phyloP scores from a whole-genome alignment of 2,888 invertebrate species.

The Pristionchus mayeri region DNA sequence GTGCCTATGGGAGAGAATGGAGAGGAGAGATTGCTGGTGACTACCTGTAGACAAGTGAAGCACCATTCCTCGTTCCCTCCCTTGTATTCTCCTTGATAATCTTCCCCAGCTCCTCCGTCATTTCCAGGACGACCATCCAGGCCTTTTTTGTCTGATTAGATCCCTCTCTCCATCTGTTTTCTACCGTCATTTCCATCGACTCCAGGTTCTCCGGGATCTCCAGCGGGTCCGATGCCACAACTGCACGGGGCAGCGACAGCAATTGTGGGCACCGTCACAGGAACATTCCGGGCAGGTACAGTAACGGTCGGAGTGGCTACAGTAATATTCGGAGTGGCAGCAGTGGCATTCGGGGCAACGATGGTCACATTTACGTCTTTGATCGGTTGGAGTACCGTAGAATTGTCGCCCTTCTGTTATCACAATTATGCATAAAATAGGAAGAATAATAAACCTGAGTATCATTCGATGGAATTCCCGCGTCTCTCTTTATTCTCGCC shows the following conservation, averaged over 20 bases:
- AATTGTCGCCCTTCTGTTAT: neutral
- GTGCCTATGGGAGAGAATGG: neutral
- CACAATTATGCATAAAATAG: neutral
- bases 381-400: neutral
- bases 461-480: neutral
- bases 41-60: slow-evolving; percentile 34
- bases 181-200: neutral
- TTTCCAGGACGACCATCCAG: neutral
- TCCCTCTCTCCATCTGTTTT: too few species aligned
- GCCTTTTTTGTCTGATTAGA: neutral
- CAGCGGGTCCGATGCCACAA: slow-evolving; percentile 18
- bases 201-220: slow-evolving; percentile 6
- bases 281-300: too few species aligned
- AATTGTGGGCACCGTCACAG: neutral
- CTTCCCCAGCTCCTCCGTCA: neutral
- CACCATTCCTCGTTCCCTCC: slow-evolving; percentile 22
- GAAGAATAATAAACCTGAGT: neutral
- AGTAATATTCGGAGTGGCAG: neutral
- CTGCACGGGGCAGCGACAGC: neutral
- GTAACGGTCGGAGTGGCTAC: too few species aligned
- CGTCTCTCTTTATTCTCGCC: neutral
- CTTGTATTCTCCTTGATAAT: slow-evolving; percentile 1
- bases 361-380: neutral
- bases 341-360: neutral
- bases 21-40: neutral